These are phyloP conservation scores for Pangasius krempfi DNA, from an alignment of 2,797 vertebrate species.

Conservation along the genomic window DNA sequence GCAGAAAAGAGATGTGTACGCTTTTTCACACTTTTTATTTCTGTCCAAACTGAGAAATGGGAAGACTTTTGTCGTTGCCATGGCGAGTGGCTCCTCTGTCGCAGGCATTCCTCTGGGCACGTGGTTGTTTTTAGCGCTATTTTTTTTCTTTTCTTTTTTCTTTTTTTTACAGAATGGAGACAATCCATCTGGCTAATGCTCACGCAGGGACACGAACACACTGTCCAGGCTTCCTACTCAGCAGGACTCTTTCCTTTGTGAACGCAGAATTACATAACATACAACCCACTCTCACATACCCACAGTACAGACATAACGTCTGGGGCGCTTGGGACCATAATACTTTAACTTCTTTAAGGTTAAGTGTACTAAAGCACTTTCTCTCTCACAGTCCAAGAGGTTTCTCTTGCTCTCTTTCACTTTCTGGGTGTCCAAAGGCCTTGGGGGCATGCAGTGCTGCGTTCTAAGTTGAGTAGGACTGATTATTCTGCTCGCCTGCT, in stretches of 20 bases:
- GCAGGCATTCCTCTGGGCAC: conserved; percentile 32
- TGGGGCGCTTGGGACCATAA: neutral
- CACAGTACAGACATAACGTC: conserved; percentile 39
- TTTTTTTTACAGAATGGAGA: conserved; percentile 15
- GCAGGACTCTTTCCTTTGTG: conserved; percentile 19
- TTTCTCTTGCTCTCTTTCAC: conserved; percentile 58
- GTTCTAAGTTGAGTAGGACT: conserved; percentile 59
- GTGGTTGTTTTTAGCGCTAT: conserved; percentile 28
- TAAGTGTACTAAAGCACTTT: neutral
- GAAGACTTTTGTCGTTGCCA: conserved; percentile 21
- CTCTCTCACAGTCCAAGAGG: conserved; percentile 13
- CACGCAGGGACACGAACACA: conserved; percentile 25
- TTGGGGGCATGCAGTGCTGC: conserved; percentile 67
- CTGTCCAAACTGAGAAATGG: neutral
- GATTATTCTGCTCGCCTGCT: conserved; percentile 46
- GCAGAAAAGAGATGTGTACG: neutral
- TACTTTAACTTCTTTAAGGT: conserved; percentile 26
- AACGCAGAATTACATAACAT: conserved; percentile 13
- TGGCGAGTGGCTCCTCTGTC: conserved; percentile 15
- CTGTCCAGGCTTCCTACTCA: conserved; percentile 32
- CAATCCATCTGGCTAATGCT: conserved; percentile 34
- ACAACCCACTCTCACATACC: conserved; percentile 52
- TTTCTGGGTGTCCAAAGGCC: conserved; percentile 61
- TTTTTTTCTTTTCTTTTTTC: too few relatives aligned
- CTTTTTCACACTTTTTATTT: neutral